Percentiles rank a stretch among this genome's conserved stretches.
phyloP scores from a whole-genome alignment of 2,888 invertebrate species.

The Cotesia congregata region DNA sequence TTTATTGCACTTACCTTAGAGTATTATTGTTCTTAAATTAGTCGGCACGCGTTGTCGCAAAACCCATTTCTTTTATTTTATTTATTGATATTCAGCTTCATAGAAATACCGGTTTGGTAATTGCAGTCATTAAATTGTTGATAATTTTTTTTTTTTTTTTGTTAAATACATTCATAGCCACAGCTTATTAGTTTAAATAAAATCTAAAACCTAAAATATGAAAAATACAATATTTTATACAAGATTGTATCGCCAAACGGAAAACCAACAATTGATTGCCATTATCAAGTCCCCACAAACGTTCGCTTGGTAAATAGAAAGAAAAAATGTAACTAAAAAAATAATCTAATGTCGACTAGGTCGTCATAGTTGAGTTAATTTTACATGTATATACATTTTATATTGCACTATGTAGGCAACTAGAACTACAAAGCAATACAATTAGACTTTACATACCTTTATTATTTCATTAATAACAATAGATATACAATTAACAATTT shows the following conservation, averaged over 20 bases:
- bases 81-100: not conserved
- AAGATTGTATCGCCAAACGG: not conserved
- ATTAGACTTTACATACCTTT: not conserved
- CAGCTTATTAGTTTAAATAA: no score
- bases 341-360: conserved; percentile 13
- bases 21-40: not conserved
- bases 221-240: conserved; percentile 7
- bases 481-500: conserved; percentile 27
- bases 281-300: conserved; percentile 41
- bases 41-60: not conserved
- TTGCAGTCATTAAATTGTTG: not conserved
- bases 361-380: conserved; percentile 10
- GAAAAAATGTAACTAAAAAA: not conserved
- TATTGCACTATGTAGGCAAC: not conserved
- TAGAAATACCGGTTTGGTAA: not conserved
- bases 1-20: not conserved
- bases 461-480: not conserved
- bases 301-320: conserved; percentile 42
- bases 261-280: conserved; percentile 24
- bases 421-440: conserved; percentile 14
- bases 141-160: no score
- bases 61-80: not conserved
- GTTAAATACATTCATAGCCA: no score
- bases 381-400: conserved; percentile 4
- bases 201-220: not conserved